Evolutionary conservation across 2,888 invertebrate genomes (phyloP), one percentile per base, ranked within the genome.

Genomic region (Petrophora chlorosata): DNA sequence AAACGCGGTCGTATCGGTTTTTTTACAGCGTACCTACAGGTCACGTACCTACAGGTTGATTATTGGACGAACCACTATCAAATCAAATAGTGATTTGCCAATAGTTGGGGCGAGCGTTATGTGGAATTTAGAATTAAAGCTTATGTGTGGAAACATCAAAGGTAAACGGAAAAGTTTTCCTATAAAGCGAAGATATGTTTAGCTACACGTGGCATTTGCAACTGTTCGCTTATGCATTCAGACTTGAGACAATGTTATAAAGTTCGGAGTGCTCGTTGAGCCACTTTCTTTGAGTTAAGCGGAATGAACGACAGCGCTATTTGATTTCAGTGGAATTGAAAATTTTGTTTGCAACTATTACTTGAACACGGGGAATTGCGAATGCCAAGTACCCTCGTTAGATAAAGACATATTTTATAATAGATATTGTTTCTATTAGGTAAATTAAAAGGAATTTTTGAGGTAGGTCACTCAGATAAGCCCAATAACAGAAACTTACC

Each of bases 161-260:
- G 9, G 40, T 35, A 32, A 41, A 41, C 17, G 22, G 19, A 13
- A 10, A 48, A 42, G 25, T 48, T 48, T 8, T 5, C n/a, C 10
- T 32, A 48, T 40, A 35, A 44, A 40, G 25, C 17, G 25, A 34
- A 30, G 36, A 28, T 43, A 41, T 32, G 35, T 29, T 28, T 30
- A 43, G 41, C 42, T 50, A 41, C 36, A 32, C 45, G 26, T 41
- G 38, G 55, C 57, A 65, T 67, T 33, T 67, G 59, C 49, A 69
- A 65, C 73, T 73, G 63, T 67, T 81, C 67, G 56, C 61, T 79
- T 80, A 79, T 79, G 67, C 73, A 82, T 79, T 76, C 79, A 60
- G 63, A 61, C 70, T 60, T 67, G 63, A 73, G 74, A 78, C 78
- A 78, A 77, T 74, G 73, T 71, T 72, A 67, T 69, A 69, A 77